Evolutionary conservation across 1,140 invertebrate genomes (phyloP).

Genomic region (Triops cancriformis): DNA sequence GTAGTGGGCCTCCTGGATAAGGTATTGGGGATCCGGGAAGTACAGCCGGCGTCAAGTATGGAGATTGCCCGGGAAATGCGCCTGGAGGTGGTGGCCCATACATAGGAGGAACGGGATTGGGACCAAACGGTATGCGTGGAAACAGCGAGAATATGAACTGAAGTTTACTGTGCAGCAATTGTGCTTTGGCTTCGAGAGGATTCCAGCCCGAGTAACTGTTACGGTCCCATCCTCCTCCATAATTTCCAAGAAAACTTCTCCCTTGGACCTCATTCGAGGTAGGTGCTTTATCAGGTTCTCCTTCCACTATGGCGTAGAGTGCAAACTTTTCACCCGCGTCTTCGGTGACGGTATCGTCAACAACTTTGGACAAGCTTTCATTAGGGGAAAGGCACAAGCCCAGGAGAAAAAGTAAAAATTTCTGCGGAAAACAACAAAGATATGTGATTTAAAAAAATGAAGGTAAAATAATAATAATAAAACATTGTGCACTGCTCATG

Average conservation of each 20-base stretch:
- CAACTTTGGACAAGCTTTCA: background rate
- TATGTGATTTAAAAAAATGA: no score
- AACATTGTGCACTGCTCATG: background rate
- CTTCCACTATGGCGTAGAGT: background rate
- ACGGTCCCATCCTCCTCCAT: background rate
- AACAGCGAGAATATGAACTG: background rate
- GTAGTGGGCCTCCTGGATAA: background rate
- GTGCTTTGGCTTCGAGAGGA: background rate
- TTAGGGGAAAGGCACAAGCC: background rate
- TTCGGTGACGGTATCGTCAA: background rate
- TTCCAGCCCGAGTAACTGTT: background rate
- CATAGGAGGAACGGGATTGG: conserved; percentile 3
- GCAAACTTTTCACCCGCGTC: background rate
- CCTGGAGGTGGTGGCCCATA: background rate
- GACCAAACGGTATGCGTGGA: background rate
- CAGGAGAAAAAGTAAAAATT: background rate
- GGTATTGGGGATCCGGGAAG: background rate
- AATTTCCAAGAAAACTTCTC: background rate
- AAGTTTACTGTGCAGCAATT: background rate
- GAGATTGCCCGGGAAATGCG: background rate
- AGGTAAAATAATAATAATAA: no score
- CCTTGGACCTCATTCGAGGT: background rate
- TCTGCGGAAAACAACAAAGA: background rate
- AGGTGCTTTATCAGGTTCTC: background rate
- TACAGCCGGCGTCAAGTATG: background rate